Conservation (phyloP, 2,888 invertebrate genomes). For the Acanthosoma haemorrhoidale region DNA sequence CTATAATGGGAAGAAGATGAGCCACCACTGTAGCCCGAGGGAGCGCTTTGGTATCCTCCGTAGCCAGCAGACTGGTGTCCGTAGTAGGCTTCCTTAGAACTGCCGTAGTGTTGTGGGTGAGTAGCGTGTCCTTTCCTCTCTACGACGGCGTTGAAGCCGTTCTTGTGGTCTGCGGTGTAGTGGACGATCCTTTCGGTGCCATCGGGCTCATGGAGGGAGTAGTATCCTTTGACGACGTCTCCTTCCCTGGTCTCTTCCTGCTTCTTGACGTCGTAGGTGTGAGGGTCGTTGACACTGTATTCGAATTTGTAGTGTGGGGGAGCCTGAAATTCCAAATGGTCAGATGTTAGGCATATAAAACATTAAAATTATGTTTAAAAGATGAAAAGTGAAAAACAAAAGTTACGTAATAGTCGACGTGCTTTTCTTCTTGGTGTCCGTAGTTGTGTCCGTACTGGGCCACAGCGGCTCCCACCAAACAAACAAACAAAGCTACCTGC, state of each 20-base stretch:
- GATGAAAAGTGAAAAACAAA: constrained; percentile 18
- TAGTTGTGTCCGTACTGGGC: constrained; percentile 34
- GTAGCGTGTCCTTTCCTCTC: constrained; percentile 35
- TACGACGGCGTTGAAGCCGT: constrained; percentile 43
- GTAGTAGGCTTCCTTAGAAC: background rate
- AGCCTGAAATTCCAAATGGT: background rate
- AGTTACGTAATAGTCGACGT: constrained; percentile 31
- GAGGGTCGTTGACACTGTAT: constrained; percentile 30
- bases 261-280: constrained; percentile 25
- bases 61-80: background rate
- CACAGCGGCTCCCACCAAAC: constrained; percentile 20
- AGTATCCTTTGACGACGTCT: constrained; percentile 14
- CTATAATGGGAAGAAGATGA: too few species aligned
- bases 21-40: background rate
- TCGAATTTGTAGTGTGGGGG: constrained; percentile 33
- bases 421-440: constrained; percentile 12
- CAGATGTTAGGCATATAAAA: background rate
- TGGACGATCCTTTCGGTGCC: constrained; percentile 19
- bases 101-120: constrained; percentile 9
- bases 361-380: constrained; percentile 20
- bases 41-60: background rate
- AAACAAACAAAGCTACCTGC: background rate
- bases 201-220: constrained; percentile 15
- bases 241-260: constrained; percentile 28
- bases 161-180: constrained; percentile 33